These are phyloP conservation scores for Papilio aristodemus DNA, from an alignment of 1,140 invertebrate species.

Conservation along the genomic window DNA sequence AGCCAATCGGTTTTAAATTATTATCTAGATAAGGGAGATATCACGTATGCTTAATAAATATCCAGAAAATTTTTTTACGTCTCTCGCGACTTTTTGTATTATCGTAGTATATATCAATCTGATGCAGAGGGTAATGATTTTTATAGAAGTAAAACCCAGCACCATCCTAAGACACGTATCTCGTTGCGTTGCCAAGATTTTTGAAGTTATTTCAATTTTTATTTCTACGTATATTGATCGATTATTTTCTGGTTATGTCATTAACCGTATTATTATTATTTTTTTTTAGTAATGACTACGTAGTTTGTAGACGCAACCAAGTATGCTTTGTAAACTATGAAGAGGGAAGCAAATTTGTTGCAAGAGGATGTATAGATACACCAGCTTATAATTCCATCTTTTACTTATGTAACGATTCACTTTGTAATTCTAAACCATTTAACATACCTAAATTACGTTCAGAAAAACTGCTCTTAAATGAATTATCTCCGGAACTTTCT, in stretches of 20 bases:
- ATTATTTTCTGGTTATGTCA: neutral
- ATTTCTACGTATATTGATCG: neutral
- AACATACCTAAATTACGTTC: slow-evolving; percentile 33
- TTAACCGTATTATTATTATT: slow-evolving; percentile 33
- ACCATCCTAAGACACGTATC: too few relatives aligned
- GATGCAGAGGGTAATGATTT: too few relatives aligned
- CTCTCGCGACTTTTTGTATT: too few relatives aligned
- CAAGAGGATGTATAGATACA: slow-evolving; percentile 53
- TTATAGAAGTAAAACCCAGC: too few relatives aligned
- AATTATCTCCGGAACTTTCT: neutral
- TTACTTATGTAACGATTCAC: slow-evolving; percentile 50
- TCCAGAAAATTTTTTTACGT: too few relatives aligned
- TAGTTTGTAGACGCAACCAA: slow-evolving; percentile 51
- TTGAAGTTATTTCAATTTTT: neutral
- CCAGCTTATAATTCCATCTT: slow-evolving; percentile 56
- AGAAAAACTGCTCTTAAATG: slow-evolving; percentile 23
- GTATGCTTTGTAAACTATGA: slow-evolving; percentile 57
- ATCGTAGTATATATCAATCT: too few relatives aligned
- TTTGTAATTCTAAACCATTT: slow-evolving; percentile 49
- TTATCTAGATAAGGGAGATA: too few relatives aligned
- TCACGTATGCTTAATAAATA: too few relatives aligned
- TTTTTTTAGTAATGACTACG: slow-evolving; percentile 52
- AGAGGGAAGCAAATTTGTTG: slow-evolving; percentile 44
- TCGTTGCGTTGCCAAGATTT: neutral
- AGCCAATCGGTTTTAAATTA: too few relatives aligned